phyloP scores from a whole-genome alignment of 2,797 vertebrate species.

The Bucorvus abyssinicus region DNA sequence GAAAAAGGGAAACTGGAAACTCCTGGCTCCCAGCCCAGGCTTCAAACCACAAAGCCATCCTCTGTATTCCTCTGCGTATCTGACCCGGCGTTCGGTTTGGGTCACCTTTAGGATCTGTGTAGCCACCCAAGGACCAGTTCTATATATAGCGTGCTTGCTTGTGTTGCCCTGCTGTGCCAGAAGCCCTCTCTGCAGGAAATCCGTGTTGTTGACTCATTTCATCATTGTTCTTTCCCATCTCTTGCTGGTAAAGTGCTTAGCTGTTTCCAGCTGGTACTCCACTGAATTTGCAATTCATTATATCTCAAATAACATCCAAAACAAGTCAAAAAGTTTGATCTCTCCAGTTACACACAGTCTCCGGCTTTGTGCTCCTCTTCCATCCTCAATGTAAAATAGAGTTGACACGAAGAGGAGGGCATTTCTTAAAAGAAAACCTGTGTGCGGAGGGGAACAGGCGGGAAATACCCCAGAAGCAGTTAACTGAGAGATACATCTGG shows the following conservation, averaged over 20 bases:
- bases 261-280: neutral
- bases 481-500: neutral
- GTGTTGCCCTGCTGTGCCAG: conserved; percentile 15
- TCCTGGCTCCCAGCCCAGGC: neutral
- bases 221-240: neutral
- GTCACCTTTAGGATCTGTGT: conserved; percentile 2
- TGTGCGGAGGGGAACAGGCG: neutral
- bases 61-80: neutral
- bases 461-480: neutral
- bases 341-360: neutral
- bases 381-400: neutral
- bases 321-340: neutral
- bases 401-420: neutral
- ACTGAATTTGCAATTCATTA: conserved; percentile 3
- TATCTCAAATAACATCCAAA: neutral
- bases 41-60: conserved; percentile 3
- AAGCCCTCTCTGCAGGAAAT: neutral
- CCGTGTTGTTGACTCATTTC: neutral
- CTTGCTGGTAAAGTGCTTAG: neutral
- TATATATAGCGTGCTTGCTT: conserved; percentile 22
- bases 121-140: neutral
- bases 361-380: neutral
- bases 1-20: conserved; percentile 12
- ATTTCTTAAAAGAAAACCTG: neutral
- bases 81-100: neutral